These are phyloP conservation scores for Nipponia nippon DNA, from an alignment of 2,113 vertebrate genomes.

Conservation along the genomic window DNA sequence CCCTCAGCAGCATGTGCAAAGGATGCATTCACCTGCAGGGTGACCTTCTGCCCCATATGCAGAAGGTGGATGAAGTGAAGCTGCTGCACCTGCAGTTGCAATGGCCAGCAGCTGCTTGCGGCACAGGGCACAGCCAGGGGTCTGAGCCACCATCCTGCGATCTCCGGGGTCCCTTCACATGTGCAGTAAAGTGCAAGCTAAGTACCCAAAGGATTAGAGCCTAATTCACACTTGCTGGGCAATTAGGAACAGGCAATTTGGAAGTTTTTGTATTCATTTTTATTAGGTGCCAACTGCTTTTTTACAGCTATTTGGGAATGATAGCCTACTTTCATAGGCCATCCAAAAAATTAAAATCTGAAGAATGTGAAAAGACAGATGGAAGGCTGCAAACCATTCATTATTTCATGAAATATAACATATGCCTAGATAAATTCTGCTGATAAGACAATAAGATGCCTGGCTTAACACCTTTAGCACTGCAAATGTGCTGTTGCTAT, in stretches of 20 bases:
- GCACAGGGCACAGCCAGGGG: no score
- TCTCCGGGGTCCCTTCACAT: neutral
- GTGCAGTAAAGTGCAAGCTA: neutral
- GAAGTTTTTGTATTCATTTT: neutral
- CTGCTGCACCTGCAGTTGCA: neutral
- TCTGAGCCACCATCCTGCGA: accelerated
- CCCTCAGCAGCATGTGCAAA: accelerated
- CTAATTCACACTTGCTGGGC: neutral
- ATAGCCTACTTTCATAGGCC: neutral
- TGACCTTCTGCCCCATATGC: neutral
- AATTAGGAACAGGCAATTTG: neutral
- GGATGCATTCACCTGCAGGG: no score
- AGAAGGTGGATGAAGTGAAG: neutral
- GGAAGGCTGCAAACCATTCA: neutral
- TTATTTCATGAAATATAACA: neutral
- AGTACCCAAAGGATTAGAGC: neutral
- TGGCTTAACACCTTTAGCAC: neutral
- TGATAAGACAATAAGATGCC: neutral
- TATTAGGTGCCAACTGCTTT: neutral
- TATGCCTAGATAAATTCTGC: neutral
- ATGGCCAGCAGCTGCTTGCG: accelerated
- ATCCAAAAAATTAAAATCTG: neutral
- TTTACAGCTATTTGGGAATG: neutral
- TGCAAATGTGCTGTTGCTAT: neutral
- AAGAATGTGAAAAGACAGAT: neutral